Percentiles rank a stretch among this genome's conserved stretches.
phyloP scores from a whole-genome alignment of 2,797 vertebrate species.

The Hybognathus amarus region DNA sequence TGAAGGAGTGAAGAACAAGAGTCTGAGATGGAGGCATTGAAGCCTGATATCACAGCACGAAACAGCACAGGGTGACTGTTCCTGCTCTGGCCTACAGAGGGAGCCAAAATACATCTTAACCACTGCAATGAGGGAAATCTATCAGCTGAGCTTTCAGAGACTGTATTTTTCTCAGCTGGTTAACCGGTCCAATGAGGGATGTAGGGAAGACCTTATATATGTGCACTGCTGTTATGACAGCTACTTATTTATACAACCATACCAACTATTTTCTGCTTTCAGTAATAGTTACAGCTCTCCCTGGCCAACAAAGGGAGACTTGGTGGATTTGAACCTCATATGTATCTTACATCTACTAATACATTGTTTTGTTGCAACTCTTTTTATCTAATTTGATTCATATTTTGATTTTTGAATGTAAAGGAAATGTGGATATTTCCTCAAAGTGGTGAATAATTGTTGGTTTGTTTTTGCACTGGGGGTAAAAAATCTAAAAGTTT shows the following conservation, averaged over 20 bases:
- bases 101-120: not conserved
- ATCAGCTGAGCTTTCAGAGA: not conserved
- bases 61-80: not conserved
- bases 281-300: not conserved
- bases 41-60: conserved; percentile 10
- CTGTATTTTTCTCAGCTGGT: not conserved
- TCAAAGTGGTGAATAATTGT: not conserved
- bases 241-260: not conserved
- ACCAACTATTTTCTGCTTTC: conserved; percentile 7
- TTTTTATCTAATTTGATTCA: not conserved
- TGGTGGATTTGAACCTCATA: too few species aligned
- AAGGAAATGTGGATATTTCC: not conserved
- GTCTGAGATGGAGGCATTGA: conserved; percentile 31
- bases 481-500: not conserved
- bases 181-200: not conserved
- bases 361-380: not conserved
- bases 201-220: not conserved
- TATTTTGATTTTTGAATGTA: conserved; percentile 1
- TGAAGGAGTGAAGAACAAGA: conserved; percentile 22
- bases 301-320: not conserved
- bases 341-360: not conserved
- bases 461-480: conserved; percentile 12
- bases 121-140: not conserved
- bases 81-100: not conserved
- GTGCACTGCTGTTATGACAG: not conserved